phyloP scores from a whole-genome alignment of 2,113 vertebrate genomes.

The Perccottus glenii region DNA sequence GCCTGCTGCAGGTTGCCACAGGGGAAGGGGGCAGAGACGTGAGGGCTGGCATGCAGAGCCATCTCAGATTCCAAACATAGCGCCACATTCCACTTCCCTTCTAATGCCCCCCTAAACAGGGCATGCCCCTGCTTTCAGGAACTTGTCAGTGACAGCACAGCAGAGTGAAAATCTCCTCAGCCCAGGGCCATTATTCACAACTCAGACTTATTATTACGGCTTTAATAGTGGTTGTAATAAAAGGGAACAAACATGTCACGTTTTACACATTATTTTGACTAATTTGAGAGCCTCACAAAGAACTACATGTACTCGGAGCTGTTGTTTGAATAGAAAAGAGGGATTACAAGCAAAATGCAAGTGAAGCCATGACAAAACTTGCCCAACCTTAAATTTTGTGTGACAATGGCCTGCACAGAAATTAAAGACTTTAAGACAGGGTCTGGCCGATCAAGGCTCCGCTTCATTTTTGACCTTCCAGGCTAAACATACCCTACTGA shows the following conservation, averaged over 20 bases:
- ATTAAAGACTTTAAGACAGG: slow-evolving; percentile 13
- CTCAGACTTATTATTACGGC: background rate
- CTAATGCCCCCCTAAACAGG: slow-evolving; percentile 53
- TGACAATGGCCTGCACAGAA: background rate
- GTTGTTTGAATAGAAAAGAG: background rate
- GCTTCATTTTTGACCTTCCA: slow-evolving; percentile 44
- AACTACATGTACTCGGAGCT: background rate
- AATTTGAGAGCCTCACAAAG: background rate
- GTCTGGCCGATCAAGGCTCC: slow-evolving; percentile 31
- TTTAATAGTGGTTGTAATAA: background rate
- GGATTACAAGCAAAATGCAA: background rate
- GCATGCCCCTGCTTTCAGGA: slow-evolving; percentile 42
- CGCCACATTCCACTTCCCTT: slow-evolving; percentile 63
- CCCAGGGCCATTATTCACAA: slow-evolving; percentile 5
- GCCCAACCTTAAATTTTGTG: background rate
- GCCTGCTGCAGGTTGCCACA: slow-evolving; percentile 22
- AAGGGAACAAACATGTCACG: background rate
- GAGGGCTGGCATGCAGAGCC: slow-evolving; percentile 63
- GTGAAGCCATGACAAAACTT: background rate
- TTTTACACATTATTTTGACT: background rate
- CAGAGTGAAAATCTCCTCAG: slow-evolving; percentile 40
- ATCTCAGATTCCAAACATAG: slow-evolving; percentile 76
- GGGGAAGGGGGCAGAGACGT: slow-evolving; percentile 52
- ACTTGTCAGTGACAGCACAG: slow-evolving; percentile 36
- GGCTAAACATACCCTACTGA: slow-evolving; percentile 64